Base-by-base conservation (phyloP, 2,797 vertebrate species). In the Amazona ochrocephala region DNA sequence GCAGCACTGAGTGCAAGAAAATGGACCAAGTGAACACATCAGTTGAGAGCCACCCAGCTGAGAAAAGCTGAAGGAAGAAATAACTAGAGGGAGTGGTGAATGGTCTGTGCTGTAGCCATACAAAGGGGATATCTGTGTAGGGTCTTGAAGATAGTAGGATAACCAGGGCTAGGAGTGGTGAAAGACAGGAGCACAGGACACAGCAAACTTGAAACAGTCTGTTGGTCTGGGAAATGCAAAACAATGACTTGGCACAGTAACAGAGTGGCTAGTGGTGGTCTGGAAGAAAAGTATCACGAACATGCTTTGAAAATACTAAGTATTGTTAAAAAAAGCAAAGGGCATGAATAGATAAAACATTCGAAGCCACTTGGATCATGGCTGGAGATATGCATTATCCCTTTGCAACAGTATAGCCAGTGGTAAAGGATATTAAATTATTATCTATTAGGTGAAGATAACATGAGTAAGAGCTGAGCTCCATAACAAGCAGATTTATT, bases 71-170 rank as follows among this genome's bases (percentile, higher is more conserved):
- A 82, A 78, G 47, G 45, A 56, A n/a, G 2, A 15, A 84, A 53
- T 26, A 70, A 41, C 19, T 23, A 37, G 14, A 58, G n/a, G 66
- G 3, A 26, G 4, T 64, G 13, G 24, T 41, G 22, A 78, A 58
- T 37, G 6, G 2, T 65, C 18, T 72, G 11, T 0, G 0, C 12
- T 56, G 39, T 13, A 54, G 34, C 50, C 3, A 3, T 17, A 45
- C 5, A 30, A 50, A 50, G 1, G 1, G 2, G 8, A 42, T 10
- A 53, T 58, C 51, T 76, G 20, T 27, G 13, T 26, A 61, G 64
- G 14, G 3, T 68, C 20, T 42, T 66, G 22, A 66, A 78, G 29
- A 29, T 1, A 50, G 5, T 7, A 89, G 62, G 24, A 89, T 11
- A 19, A 58, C 7, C 23, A 75, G 45, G 45, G 15, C 16, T 34